These are phyloP conservation scores for Monopterus albus DNA, from an alignment of 2,113 vertebrate genomes.

Conservation along the genomic window DNA sequence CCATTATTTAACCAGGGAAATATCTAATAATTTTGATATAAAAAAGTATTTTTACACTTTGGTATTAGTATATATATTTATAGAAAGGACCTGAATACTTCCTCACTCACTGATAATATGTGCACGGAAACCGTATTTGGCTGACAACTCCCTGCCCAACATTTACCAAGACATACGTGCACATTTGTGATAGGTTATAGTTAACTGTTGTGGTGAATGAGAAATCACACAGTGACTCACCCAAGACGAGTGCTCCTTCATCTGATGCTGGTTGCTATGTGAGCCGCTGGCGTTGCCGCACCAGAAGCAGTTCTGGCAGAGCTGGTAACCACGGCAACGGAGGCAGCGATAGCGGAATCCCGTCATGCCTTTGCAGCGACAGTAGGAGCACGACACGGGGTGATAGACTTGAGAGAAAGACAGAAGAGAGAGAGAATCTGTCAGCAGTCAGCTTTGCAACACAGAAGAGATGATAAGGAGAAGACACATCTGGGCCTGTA, in stretches of 20 bases:
- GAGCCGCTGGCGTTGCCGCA: slow-evolving; percentile 88
- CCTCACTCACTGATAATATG: too few species aligned
- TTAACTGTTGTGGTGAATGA: slow-evolving; percentile 33
- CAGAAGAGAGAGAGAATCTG: neutral
- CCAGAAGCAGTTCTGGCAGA: slow-evolving; percentile 97
- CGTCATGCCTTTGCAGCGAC: slow-evolving; percentile 91
- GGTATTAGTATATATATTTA: too few species aligned
- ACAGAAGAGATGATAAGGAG: neutral
- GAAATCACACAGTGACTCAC: slow-evolving; percentile 77
- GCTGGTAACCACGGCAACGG: slow-evolving; percentile 96
- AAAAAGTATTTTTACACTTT: too few species aligned
- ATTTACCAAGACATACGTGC: neutral
- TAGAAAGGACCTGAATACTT: too few species aligned
- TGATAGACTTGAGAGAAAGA: slow-evolving; percentile 85
- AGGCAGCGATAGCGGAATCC: slow-evolving; percentile 97
- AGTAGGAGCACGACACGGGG: slow-evolving; percentile 93
- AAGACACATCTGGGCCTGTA: neutral
- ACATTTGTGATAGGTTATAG: too few species aligned
- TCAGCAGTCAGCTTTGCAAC: neutral
- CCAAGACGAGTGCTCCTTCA: slow-evolving; percentile 98
- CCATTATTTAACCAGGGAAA: too few species aligned
- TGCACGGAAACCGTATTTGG: too few species aligned
- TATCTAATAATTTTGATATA: too few species aligned
- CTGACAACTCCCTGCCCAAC: too few species aligned
- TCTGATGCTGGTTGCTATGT: slow-evolving; percentile 96